phyloP scores from a whole-genome alignment of 2,113 vertebrate genomes.

The Rhea pennata region DNA sequence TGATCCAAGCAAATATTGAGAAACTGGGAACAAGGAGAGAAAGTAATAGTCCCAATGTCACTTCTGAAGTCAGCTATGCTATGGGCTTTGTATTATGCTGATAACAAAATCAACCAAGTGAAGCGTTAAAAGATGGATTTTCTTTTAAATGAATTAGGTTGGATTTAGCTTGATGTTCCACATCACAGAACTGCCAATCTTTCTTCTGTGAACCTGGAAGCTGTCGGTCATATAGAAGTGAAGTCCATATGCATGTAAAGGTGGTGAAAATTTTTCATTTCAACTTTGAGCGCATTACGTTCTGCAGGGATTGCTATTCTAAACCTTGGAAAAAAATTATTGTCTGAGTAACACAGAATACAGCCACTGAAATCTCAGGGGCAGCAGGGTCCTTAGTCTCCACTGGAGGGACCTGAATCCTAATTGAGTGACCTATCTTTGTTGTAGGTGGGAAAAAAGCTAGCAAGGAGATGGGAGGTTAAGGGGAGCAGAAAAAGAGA shows the following conservation, averaged over 20 bases:
- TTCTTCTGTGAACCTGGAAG: constrained; percentile 18
- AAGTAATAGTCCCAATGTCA: neutral
- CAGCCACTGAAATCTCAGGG: neutral
- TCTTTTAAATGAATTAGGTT: neutral
- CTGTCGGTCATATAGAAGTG: neutral
- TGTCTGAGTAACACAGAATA: neutral
- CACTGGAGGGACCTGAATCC: neutral
- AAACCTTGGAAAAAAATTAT: neutral
- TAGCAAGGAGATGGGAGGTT: neutral
- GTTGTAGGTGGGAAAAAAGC: neutral
- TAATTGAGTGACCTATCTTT: neutral
- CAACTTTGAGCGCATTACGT: neutral
- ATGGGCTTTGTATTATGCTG: neutral
- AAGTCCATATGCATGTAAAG: neutral
- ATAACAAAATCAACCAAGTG: neutral
- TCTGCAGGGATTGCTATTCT: no score
- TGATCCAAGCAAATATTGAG: neutral
- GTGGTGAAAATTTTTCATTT: neutral
- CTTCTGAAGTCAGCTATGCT: neutral
- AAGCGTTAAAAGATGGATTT: neutral
- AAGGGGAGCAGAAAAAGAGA: neutral
- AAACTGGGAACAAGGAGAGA: neutral
- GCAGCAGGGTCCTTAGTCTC: neutral
- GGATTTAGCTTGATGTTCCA: neutral
- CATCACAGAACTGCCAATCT: neutral